Evolutionary conservation across 2,113 vertebrate species (phyloP), one percentile per base, ranked within the genome.

Genomic region (Nematolebias whitei): DNA sequence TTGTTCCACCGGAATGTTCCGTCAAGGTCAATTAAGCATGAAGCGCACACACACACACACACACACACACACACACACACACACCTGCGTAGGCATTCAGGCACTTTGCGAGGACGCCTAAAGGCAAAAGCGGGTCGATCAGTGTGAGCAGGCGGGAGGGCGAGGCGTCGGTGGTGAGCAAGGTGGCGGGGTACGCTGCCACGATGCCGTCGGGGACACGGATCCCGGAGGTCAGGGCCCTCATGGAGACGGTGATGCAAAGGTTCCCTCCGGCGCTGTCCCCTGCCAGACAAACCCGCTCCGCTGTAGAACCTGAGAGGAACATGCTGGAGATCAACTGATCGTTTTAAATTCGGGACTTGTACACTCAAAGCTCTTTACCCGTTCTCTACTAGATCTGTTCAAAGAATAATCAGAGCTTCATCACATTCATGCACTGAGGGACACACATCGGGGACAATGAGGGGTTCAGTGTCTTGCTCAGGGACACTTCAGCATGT

Each of bases 211-310:
- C 92, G 0, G 96, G 94, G n/a, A 94, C 73, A 1, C 93, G 83
- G 12, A 97, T 88, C 2, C 95, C 95, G 0, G 85, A 86, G 78
- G 93, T 87, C 0, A 95, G 85, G 4, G 95, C 95, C 32, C 92
- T 94, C 83, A 97, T 92, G 71, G 93, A 93, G 52, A 97, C 94
- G 0, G 95, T 94, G 79, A 97, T 90, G 85, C 95, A 96, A 56
- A 97, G 93, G 78, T 97, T 97, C 13, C 96, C 96, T 0, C 95
- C 96, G 0, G 96, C 96, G 2, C 95, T 96, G 92, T 96, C 95
- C 3, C 96, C 96, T 0, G 94, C 95, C 53, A 97, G 87, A 80
- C 95, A 96, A 6, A 97, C 92, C 0, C 92, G 88, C 62, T 96
- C 92, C 0, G 91, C 95, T 0, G 94, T 96, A 8, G 94, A 96